Percentiles rank a stretch among this genome's conserved stretches.
phyloP scores from a whole-genome alignment of 2,113 vertebrate genomes.

The Dromas ardeola region DNA sequence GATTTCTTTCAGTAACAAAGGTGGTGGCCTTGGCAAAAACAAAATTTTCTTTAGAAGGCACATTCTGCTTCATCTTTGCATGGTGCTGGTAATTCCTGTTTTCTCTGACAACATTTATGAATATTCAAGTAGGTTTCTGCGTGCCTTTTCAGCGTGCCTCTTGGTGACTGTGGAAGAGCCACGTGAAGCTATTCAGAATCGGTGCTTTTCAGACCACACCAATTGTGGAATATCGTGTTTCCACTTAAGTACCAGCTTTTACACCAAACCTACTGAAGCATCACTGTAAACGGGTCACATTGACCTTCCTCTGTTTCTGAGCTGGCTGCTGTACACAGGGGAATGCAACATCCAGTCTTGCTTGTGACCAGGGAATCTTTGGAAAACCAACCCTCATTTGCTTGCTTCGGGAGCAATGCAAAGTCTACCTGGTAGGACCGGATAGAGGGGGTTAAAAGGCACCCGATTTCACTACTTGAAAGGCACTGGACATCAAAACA shows the following conservation, averaged over 20 bases:
- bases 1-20: not conserved
- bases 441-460: not conserved
- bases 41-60: not conserved
- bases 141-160: not conserved
- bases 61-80: not conserved
- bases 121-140: not conserved
- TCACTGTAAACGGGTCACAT: accelerated
- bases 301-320: not conserved
- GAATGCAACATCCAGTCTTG: not conserved
- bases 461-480: not conserved
- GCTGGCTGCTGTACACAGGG: not conserved
- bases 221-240: not conserved
- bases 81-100: not conserved
- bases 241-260: not conserved
- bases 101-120: not conserved
- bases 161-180: not conserved
- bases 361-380: not conserved
- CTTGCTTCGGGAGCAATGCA: not conserved
- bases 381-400: not conserved
- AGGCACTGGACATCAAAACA: not conserved
- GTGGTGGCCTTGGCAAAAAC: not conserved
- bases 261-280: not conserved
- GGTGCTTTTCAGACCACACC: not conserved
- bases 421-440: not conserved
- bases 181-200: not conserved